phyloP scores from a whole-genome alignment of 2,797 vertebrate species.

The Parauchenoglanis punctatus region DNA sequence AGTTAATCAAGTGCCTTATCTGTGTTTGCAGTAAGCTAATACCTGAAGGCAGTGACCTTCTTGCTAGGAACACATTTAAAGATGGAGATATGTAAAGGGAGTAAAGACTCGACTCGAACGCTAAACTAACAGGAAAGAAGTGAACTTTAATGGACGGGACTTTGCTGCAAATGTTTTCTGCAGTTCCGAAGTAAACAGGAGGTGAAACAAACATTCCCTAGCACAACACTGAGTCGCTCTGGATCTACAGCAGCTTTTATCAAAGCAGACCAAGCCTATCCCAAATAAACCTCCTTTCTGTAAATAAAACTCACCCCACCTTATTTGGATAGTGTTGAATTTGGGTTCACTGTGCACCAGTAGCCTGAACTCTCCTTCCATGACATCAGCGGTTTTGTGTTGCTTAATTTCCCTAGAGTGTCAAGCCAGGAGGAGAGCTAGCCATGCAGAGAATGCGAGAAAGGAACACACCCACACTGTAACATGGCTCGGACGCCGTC shows the following conservation, averaged over 20 bases:
- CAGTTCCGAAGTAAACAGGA: background rate
- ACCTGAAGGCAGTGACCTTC: constrained; percentile 24
- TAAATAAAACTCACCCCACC: constrained; percentile 66
- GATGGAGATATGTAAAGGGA: constrained; percentile 1
- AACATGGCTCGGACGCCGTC: background rate
- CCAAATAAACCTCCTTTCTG: constrained; percentile 65
- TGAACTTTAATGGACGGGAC: background rate
- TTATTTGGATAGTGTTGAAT: constrained; percentile 69
- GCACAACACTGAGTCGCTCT: background rate
- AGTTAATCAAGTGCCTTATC: constrained; percentile 39
- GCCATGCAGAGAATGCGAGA: constrained; percentile 28
- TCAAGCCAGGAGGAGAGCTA: constrained; percentile 54
- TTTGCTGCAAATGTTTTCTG: background rate
- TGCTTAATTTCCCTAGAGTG: constrained; percentile 66
- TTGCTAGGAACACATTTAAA: constrained; percentile 24
- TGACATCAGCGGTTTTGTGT: constrained; percentile 74
- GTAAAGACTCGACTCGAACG: background rate
- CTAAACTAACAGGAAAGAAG: background rate
- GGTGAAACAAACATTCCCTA: background rate
- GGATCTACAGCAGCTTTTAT: constrained; percentile 34
- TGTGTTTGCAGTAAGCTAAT: constrained; percentile 28
- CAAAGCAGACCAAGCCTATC: constrained; percentile 58
- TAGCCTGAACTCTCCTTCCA: constrained; percentile 63
- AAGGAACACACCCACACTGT: constrained; percentile 10
- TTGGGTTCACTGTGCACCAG: constrained; percentile 58